phyloP scores from a whole-genome alignment of 2,888 invertebrate species.

The Drosophila nr. fundita region DNA sequence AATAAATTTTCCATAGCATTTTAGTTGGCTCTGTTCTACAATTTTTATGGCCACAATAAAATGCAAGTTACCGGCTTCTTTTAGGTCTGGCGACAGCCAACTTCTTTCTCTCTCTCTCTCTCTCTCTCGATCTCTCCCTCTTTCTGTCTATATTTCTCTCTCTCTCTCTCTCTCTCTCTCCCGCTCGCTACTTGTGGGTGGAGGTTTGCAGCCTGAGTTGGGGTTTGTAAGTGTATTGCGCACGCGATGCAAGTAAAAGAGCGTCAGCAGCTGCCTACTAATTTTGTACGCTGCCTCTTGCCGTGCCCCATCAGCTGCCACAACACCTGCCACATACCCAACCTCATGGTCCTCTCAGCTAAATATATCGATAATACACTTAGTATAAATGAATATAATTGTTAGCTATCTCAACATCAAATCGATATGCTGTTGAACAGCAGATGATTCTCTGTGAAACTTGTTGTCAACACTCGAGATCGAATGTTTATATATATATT shows the following conservation, averaged over 20 bases:
- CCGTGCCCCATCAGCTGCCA: neutral
- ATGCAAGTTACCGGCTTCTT: constrained; percentile 53
- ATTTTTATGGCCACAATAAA: constrained; percentile 63
- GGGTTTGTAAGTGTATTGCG: constrained; percentile 56
- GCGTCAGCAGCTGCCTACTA: constrained; percentile 10
- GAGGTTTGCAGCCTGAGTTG: neutral
- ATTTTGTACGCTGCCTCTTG: constrained; percentile 6
- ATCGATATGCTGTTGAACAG: neutral
- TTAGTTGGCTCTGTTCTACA: constrained; percentile 61
- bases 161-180: neutral
- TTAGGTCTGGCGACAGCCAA: constrained; percentile 40
- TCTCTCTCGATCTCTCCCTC: neutral
- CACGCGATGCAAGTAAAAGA: constrained; percentile 69
- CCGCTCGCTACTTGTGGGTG: neutral
- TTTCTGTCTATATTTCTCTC: neutral
- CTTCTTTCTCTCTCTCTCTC: constrained; percentile 3
- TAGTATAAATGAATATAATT: neutral
- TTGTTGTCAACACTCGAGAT: neutral
- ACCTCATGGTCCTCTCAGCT: neutral
- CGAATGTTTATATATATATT: neutral
- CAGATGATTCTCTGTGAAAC: neutral
- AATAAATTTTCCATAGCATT: constrained; percentile 62
- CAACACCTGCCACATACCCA: neutral
- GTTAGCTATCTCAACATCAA: too few relatives aligned
- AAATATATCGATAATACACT: neutral